A percentile compares a stretch with the other conserved stretches of the same genome.
Conservation (phyloP, 2,888 invertebrate species). For the Drosophila differens region DNA sequence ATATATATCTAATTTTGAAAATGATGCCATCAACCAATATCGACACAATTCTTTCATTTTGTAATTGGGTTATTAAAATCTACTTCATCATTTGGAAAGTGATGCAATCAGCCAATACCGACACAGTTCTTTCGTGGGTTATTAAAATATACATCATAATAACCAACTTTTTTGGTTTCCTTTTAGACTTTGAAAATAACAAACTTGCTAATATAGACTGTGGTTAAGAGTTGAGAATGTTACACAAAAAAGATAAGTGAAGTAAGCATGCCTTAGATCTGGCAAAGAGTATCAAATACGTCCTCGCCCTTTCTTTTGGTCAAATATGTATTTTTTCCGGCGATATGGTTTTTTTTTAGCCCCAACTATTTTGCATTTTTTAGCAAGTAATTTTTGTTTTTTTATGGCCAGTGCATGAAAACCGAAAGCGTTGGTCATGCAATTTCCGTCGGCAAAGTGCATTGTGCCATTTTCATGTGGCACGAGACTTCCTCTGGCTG, state of each 20-base stretch:
- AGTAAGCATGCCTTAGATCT: no score
- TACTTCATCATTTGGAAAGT: not conserved
- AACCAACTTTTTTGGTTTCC: not conserved
- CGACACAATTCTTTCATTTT: not conserved
- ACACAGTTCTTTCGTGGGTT: not conserved
- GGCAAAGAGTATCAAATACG: conserved; percentile 2
- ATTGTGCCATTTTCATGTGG: conserved; percentile 49
- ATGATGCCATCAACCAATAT: not conserved
- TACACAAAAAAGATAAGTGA: no score
- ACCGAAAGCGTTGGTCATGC: conserved; percentile 63
- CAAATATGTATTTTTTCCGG: conserved; percentile 24
- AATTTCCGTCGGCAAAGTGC: conserved; percentile 61
- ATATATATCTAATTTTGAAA: not conserved
- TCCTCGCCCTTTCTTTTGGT: not conserved
- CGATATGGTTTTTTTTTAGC: conserved; percentile 4
- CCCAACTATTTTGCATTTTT: conserved; percentile 25
- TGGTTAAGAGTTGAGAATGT: not conserved
- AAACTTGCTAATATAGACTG: not conserved
- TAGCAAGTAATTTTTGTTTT: conserved; percentile 12
- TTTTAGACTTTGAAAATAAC: not conserved
- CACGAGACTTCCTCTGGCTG: not conserved
- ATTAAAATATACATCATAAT: not conserved
- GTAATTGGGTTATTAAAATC: not conserved
- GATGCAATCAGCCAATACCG: not conserved
- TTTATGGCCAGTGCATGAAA: conserved; percentile 26